Evolutionary conservation across 2,888 invertebrate genomes (phyloP).

Genomic region (Parasteatoda lunata): DNA sequence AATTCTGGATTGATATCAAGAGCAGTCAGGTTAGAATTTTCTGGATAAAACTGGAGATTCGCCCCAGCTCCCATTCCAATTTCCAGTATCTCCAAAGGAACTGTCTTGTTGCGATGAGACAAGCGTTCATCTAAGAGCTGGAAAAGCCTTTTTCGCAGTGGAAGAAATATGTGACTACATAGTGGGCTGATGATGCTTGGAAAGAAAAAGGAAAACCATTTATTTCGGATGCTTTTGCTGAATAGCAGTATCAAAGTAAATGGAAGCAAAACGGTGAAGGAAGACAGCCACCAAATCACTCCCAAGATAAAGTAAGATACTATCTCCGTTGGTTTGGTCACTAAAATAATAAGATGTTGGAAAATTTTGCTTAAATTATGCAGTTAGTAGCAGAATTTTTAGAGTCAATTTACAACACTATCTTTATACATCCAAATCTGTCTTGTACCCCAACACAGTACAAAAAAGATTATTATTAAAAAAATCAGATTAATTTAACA

Average conservation of each 20-base stretch:
- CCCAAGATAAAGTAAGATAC: too few relatives aligned
- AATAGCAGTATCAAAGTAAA: neutral
- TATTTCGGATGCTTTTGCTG: neutral
- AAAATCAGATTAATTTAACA: too few relatives aligned
- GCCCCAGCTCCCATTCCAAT: conserved; percentile 66
- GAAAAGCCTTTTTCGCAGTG: conserved; percentile 18
- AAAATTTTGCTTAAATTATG: too few relatives aligned
- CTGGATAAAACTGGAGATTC: conserved; percentile 71
- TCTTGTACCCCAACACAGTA: too few relatives aligned
- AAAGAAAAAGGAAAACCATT: conserved; percentile 20
- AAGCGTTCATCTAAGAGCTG: conserved; percentile 11
- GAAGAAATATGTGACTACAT: neutral
- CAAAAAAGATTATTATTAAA: too few relatives aligned
- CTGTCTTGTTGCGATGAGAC: neutral
- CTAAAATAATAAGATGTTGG: too few relatives aligned
- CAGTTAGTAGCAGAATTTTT: too few relatives aligned
- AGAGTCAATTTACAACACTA: too few relatives aligned
- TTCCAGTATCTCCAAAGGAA: conserved; percentile 40
- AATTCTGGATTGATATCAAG: conserved; percentile 71
- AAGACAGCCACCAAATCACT: conserved; percentile 19
- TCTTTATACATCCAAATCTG: too few relatives aligned
- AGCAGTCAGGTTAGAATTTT: conserved; percentile 70
- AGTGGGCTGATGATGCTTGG: neutral
- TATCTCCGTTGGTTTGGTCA: too few relatives aligned
- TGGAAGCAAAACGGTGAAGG: conserved; percentile 13